Evolutionary conservation across 2,797 vertebrate genomes (phyloP).

Genomic region (Danio choprae): DNA sequence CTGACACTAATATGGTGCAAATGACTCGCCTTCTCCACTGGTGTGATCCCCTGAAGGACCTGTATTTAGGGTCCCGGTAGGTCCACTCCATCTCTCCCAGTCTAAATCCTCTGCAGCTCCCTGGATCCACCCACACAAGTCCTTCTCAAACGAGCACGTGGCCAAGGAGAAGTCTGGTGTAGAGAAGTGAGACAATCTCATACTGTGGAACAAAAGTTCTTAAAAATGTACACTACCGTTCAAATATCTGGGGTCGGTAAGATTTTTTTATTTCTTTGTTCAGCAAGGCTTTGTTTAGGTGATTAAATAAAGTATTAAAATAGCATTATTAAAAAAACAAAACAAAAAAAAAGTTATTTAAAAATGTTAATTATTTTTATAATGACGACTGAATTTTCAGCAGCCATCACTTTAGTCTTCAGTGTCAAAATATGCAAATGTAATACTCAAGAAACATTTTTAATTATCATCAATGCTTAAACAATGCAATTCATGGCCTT

Average conservation of each 20-base stretch:
- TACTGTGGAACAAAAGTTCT: background rate
- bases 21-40: conserved; percentile 69
- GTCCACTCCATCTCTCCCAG: conserved; percentile 71
- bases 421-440: background rate
- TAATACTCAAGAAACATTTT: too few species aligned
- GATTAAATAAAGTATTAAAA: background rate
- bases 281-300: background rate
- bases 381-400: background rate
- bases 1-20: background rate
- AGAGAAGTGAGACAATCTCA: background rate
- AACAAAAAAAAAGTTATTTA: too few species aligned
- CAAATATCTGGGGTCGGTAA: background rate
- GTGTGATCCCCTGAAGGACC: conserved; percentile 80
- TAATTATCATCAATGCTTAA: too few species aligned
- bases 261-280: background rate
- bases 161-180: conserved; percentile 65
- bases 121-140: conserved; percentile 75
- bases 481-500: too few species aligned
- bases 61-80: conserved; percentile 73
- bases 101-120: conserved; percentile 71
- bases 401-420: background rate
- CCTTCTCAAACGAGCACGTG: conserved; percentile 75
- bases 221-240: background rate
- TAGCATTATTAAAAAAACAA: background rate
- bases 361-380: background rate